Conservation (phyloP, 2,113 vertebrate genomes). For the Laticauda laticaudata region DNA sequence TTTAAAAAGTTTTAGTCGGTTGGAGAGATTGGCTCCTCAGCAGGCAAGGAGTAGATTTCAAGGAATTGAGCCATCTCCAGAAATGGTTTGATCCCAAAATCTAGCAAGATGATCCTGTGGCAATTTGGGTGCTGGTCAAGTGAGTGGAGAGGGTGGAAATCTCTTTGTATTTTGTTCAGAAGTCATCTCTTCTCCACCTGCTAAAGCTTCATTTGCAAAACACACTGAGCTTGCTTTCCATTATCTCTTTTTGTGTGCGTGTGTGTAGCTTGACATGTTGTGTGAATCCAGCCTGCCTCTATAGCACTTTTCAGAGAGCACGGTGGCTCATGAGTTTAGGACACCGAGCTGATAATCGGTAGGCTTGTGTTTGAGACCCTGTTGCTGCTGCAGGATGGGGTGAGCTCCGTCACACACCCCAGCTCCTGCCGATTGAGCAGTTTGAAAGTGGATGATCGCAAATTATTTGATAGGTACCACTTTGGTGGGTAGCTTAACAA, state of each 20-base stretch:
- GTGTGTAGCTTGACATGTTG: background rate
- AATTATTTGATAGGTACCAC: background rate
- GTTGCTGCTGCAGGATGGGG: background rate
- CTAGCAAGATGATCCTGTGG: background rate
- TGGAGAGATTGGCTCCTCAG: background rate
- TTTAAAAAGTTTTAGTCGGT: background rate
- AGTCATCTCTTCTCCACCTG: background rate
- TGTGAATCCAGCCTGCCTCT: background rate
- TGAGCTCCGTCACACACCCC: background rate
- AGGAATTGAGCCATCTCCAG: background rate
- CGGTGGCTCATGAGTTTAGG: background rate
- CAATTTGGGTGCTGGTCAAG: background rate
- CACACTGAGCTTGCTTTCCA: background rate
- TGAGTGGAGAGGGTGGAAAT: background rate
- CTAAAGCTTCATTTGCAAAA: background rate
- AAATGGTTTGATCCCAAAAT: background rate
- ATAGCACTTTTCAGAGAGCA: background rate
- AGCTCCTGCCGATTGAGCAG: background rate
- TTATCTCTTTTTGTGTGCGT: background rate
- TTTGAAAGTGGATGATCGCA: background rate
- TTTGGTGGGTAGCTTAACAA: background rate
- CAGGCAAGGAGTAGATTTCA: background rate
- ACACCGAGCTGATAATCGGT: background rate
- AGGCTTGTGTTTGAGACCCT: background rate
- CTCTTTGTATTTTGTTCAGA: background rate